Percentiles rank a stretch among this genome's conserved stretches.
These are phyloP conservation scores for Diorhabda elongata DNA, from an alignment of 1,140 invertebrate genomes.

Conservation along the genomic window DNA sequence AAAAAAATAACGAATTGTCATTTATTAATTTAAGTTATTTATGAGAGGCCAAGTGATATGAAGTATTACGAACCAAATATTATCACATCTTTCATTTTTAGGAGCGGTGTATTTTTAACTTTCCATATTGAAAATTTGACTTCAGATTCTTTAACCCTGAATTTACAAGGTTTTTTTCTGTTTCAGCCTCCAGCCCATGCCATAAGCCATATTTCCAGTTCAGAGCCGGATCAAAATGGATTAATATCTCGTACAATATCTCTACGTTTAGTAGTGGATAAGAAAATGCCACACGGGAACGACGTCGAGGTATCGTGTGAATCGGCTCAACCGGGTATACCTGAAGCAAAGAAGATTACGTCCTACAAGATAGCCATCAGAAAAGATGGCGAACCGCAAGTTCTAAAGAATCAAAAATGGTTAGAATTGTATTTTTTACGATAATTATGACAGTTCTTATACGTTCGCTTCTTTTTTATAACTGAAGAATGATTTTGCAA, in stretches of 20 bases:
- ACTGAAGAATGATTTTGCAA: no score
- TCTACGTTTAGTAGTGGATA: constrained; percentile 27
- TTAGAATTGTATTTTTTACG: background rate
- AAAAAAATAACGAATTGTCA: no score
- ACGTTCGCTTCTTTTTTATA: no score
- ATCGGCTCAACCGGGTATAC: constrained; percentile 31
- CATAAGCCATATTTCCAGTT: constrained; percentile 27
- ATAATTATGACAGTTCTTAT: no score
- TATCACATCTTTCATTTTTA: no score
- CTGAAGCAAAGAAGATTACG: constrained; percentile 23
- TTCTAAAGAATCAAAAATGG: constrained; percentile 25
- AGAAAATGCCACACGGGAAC: constrained; percentile 24
- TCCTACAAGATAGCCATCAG: constrained; percentile 19
- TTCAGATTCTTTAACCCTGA: background rate
- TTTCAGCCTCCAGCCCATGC: constrained; percentile 25
- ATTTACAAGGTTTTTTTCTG: background rate
- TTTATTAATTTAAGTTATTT: no score
- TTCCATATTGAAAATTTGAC: no score
- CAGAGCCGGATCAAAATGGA: constrained; percentile 27
- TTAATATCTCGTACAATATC: constrained; percentile 28
- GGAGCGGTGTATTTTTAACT: no score
- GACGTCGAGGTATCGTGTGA: constrained; percentile 29
- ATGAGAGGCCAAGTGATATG: no score
- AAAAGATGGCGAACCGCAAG: constrained; percentile 17
- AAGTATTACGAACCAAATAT: no score